Percentiles rank a stretch among this genome's conserved stretches.
These are phyloP conservation scores for Heterotis niloticus DNA, from an alignment of 2,113 vertebrate genomes.

Conservation along the genomic window DNA sequence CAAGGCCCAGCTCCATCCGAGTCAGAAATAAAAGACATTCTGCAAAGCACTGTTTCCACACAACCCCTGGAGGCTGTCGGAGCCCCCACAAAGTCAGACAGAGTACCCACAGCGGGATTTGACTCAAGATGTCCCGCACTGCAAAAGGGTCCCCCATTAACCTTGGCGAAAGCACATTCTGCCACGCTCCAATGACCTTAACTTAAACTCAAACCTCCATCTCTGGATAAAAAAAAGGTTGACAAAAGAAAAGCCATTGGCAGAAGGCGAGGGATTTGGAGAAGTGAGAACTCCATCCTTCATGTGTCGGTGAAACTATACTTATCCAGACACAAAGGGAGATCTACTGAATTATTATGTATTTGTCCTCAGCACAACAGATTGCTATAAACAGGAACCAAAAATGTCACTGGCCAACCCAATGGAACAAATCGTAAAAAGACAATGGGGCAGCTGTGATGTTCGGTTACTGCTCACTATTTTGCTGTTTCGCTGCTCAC, in stretches of 20 bases:
- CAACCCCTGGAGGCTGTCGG: not conserved
- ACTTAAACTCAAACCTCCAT: not conserved
- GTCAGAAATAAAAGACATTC: not conserved
- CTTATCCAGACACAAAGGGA: not conserved
- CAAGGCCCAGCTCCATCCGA: not conserved
- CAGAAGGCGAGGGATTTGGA: not conserved
- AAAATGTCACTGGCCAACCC: not conserved
- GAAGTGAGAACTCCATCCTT: not conserved
- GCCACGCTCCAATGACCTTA: not conserved
- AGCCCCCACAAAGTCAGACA: not conserved
- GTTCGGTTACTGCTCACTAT: too few species aligned
- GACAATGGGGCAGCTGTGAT: not conserved
- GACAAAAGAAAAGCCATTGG: not conserved
- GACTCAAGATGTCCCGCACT: not conserved
- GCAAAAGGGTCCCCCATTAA: not conserved
- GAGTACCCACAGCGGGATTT: not conserved
- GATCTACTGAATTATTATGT: not conserved
- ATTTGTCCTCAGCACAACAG: slow-evolving; percentile 3
- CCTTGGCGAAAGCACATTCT: not conserved
- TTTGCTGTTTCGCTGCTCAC: too few species aligned
- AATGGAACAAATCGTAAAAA: not conserved
- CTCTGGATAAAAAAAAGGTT: not conserved
- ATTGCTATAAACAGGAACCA: not conserved
- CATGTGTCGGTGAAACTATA: not conserved
- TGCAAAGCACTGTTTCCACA: too few species aligned